These are phyloP conservation scores for Varanus komodoensis DNA, from an alignment of 2,113 vertebrate species.

Conservation along the genomic window DNA sequence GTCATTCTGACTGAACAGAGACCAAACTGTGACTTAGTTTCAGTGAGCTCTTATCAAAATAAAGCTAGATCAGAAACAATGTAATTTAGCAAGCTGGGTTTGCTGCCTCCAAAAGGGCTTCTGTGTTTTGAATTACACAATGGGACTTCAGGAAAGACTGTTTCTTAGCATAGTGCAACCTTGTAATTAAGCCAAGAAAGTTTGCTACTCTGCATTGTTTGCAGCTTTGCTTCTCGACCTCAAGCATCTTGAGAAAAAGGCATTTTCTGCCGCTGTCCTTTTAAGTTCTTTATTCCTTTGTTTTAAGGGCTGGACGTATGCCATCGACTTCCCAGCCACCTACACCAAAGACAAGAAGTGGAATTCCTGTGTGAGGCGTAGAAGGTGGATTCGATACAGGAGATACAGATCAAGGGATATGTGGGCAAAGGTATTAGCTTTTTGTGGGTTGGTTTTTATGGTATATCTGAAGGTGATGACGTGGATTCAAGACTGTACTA, in stretches of 20 bases:
- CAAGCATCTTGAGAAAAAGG: slow-evolving; percentile 47
- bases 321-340: slow-evolving; percentile 94
- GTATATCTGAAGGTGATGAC: neutral
- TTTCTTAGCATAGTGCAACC: too few species aligned
- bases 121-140: too few species aligned
- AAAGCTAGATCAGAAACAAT: too few species aligned
- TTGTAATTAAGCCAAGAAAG: too few species aligned
- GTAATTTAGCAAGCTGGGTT: too few species aligned
- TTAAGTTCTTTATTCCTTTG: neutral
- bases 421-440: slow-evolving; percentile 88
- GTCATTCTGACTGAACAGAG: too few species aligned
- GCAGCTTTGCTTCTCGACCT: neutral
- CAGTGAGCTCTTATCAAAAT: too few species aligned
- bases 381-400: slow-evolving; percentile 94
- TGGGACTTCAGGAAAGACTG: too few species aligned
- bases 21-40: too few species aligned
- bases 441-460: neutral
- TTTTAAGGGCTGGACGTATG: slow-evolving; percentile 94
- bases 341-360: slow-evolving; percentile 96
- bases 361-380: slow-evolving; percentile 96
- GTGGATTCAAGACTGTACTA: neutral
- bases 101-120: too few species aligned
- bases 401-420: slow-evolving; percentile 90
- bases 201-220: neutral
- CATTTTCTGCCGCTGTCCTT: slow-evolving; percentile 33